Base-by-base conservation (phyloP, 2,113 vertebrate species). In the Gopherus evgoodei region DNA sequence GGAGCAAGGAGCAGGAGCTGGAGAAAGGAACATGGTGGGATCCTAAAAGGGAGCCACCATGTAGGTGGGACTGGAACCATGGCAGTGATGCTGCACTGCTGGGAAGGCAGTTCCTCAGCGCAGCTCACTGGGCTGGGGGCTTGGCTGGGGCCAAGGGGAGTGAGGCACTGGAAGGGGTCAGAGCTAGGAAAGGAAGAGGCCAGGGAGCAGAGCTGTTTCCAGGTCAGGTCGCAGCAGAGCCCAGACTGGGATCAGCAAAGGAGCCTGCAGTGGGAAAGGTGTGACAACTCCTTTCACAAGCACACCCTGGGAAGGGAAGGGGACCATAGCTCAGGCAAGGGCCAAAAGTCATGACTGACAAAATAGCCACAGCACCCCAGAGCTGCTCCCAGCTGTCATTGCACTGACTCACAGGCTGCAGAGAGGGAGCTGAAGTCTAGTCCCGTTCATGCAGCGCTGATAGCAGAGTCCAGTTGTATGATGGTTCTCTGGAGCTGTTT, bases 51-150 rank as follows among this genome's bases (percentile, higher is more conserved):
- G 72, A 25, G 11, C 17, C 69, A 42, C 35, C 1, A 11, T 42
- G 21, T n/a, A 75, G 69, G n/a, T 75, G 72, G 31, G 62, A 65
- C n/a, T 2, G n/a, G 19, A 38, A 8, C 35, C 35, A 38, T 17
- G 31, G 17, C 35, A 72, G 9, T 22, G 35, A 72, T 1, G 13
- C 65, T 72, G n/a, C 16, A 38, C n/a, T 25, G 38, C 69, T 42
- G 38, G 22, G 72, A 24, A 16, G 62, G 29, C 29, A 65, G 24
- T 9, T 21, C 0, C 0, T 27, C 0, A 1, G 12, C 47, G 42
- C 25, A 25, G 9, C 38, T 79, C 62, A 31, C 62, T 35, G 62
- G 62, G 62, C 53, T 22, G 27, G 21, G 8, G 17, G 69, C n/a
- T 38, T 21, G 8, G n/a, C 38, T 22, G 38, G n/a, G 21, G n/a